Conservation (phyloP, 2,797 vertebrate species). For the Pangasius macronema region DNA sequence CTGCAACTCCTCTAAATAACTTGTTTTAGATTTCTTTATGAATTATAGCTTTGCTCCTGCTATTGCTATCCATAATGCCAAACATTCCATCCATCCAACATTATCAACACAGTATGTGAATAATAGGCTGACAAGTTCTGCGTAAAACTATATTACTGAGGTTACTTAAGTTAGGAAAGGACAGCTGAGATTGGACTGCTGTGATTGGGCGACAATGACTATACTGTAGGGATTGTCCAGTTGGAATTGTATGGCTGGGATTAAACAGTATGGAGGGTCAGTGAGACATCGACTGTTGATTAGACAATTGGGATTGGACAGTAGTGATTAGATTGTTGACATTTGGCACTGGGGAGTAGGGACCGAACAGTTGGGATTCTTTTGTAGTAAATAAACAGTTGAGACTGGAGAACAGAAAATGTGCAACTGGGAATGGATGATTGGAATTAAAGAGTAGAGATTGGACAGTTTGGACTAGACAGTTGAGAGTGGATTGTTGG, state of each 20-base stretch:
- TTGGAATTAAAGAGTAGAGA: not conserved
- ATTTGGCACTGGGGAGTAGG: not conserved
- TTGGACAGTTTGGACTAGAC: not conserved
- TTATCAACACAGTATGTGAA: not conserved
- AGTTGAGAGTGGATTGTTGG: not conserved
- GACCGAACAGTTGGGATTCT: not conserved
- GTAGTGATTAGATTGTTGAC: not conserved
- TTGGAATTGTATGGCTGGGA: not conserved
- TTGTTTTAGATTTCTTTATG: slow-evolving; percentile 2
- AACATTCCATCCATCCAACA: not conserved
- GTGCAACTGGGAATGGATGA: not conserved
- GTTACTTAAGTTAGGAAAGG: not conserved
- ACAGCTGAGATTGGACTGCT: not conserved
- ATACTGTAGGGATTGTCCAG: not conserved
- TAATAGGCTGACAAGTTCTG: not conserved
- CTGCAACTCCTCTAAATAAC: not conserved
- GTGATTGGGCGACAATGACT: not conserved
- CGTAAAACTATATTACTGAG: not conserved
- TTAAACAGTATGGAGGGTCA: not conserved
- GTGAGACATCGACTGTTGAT: not conserved
- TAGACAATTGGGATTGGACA: not conserved
- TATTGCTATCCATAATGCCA: not conserved
- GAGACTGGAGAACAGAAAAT: not conserved
- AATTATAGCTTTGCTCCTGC: not conserved
- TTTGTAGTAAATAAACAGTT: not conserved